Percentiles rank a stretch among this genome's conserved stretches.
These are phyloP conservation scores for Fulica atra DNA, from an alignment of 2,113 vertebrate species.

Conservation along the genomic window DNA sequence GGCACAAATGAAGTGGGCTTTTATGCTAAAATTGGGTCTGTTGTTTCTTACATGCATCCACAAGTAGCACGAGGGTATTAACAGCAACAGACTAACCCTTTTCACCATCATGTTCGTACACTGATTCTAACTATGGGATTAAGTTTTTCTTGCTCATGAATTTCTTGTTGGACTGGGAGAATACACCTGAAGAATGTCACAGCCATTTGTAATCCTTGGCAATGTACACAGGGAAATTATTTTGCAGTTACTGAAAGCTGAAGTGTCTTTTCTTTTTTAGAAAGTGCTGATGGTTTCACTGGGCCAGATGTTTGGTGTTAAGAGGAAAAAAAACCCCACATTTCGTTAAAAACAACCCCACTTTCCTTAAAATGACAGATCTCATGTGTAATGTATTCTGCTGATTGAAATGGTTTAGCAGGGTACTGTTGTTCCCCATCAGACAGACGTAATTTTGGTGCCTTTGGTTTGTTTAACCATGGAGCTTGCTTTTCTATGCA, in stretches of 20 bases:
- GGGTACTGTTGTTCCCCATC: not conserved
- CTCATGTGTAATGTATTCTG: not conserved
- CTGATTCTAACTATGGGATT: not conserved
- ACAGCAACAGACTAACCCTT: not conserved
- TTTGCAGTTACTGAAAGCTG: not conserved
- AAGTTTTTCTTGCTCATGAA: not conserved
- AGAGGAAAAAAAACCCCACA: rapidly evolving
- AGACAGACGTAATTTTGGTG: not conserved
- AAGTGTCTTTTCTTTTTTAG: not conserved
- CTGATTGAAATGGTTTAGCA: not conserved
- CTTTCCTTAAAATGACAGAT: not conserved
- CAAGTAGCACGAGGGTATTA: not conserved
- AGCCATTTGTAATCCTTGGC: not conserved
- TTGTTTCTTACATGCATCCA: not conserved
- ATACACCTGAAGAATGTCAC: not conserved
- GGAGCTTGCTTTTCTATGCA: not conserved
- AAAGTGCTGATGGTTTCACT: not conserved
- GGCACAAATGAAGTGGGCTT: not conserved
- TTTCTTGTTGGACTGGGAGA: not conserved
- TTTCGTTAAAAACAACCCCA: not conserved
- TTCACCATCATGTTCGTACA: not conserved
- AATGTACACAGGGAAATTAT: not conserved
- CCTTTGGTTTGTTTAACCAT: not conserved
- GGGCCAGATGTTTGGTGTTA: not conserved
- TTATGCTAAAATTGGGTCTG: not conserved